Percentiles rank a stretch among this genome's conserved stretches.
phyloP scores from a whole-genome alignment of 2,797 vertebrate species.

The Sarcophilus harrisii region DNA sequence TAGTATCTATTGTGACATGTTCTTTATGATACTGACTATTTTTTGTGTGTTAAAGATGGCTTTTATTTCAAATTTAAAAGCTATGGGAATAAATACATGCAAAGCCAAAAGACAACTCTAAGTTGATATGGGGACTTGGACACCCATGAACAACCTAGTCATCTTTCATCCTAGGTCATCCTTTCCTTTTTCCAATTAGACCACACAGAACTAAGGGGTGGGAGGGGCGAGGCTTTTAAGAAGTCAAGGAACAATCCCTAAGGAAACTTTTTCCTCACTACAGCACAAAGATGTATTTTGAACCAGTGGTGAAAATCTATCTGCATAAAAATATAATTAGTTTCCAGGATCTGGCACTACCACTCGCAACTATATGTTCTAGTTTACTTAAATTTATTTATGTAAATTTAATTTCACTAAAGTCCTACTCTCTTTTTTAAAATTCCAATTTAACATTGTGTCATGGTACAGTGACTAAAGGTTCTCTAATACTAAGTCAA shows the following conservation, averaged over 20 bases:
- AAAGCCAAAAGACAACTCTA: not conserved
- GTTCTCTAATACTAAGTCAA: no score
- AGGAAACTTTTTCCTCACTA: not conserved
- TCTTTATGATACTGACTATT: not conserved
- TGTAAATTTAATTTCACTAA: not conserved
- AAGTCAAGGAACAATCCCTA: not conserved
- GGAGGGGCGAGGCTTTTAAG: no score
- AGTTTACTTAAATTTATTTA: not conserved
- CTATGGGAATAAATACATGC: not conserved
- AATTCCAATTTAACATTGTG: not conserved
- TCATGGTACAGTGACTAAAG: not conserved
- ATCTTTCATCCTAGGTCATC: not conserved
- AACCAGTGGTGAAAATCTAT: not conserved
- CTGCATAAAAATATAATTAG: not conserved
- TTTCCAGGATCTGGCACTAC: not conserved
- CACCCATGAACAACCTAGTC: not conserved
- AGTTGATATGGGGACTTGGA: no score
- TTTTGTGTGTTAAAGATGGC: not conserved
- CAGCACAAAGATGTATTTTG: not conserved
- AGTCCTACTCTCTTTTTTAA: not conserved
- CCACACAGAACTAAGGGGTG: not conserved
- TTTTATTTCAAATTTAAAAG: not conserved
- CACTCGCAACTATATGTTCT: not conserved
- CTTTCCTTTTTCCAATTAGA: not conserved
- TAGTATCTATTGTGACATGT: not conserved